Percentiles rank a stretch among this genome's conserved stretches.
Evolutionary conservation across 2,797 vertebrate genomes (phyloP).

Genomic region (Mormyrus hasselquistii): DNA sequence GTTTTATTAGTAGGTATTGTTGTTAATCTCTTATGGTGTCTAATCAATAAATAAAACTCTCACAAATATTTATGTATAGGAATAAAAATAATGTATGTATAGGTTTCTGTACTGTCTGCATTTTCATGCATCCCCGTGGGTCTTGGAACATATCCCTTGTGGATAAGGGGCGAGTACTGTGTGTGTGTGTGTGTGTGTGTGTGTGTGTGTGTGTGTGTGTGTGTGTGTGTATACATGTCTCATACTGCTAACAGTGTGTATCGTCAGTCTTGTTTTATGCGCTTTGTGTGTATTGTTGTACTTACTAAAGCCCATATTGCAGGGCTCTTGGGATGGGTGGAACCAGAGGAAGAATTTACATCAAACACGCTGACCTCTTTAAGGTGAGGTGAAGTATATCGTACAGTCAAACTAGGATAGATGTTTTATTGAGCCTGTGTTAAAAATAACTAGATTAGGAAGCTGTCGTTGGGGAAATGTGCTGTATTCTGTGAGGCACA

Average conservation of each 20-base stretch:
- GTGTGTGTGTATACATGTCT: not conserved
- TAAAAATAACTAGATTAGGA: not conserved
- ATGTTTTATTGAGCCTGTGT: not conserved
- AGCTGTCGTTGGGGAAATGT: not conserved
- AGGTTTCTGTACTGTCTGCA: not conserved
- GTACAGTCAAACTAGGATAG: not conserved
- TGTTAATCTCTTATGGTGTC: not conserved
- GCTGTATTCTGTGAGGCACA: not conserved
- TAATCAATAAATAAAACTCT: not conserved
- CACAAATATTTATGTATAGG: not conserved
- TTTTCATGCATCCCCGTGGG: not conserved
- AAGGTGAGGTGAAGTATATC: constrained; percentile 64
- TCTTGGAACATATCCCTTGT: not conserved
- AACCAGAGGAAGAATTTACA: constrained; percentile 94
- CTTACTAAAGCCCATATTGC: constrained; percentile 35
- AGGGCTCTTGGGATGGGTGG: constrained; percentile 97
- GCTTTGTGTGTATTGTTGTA: not conserved
- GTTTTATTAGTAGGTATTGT: not conserved
- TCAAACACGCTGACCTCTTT: constrained; percentile 91
- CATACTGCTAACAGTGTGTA: not conserved
- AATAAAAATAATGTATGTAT: not conserved
- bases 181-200: not conserved
- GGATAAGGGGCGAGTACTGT: not conserved
- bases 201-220: not conserved
- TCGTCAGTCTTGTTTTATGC: not conserved